Percentiles rank a stretch among this genome's conserved stretches.
Conservation (phyloP, 2,888 invertebrate species). For the Barypeithes pellucidus region DNA sequence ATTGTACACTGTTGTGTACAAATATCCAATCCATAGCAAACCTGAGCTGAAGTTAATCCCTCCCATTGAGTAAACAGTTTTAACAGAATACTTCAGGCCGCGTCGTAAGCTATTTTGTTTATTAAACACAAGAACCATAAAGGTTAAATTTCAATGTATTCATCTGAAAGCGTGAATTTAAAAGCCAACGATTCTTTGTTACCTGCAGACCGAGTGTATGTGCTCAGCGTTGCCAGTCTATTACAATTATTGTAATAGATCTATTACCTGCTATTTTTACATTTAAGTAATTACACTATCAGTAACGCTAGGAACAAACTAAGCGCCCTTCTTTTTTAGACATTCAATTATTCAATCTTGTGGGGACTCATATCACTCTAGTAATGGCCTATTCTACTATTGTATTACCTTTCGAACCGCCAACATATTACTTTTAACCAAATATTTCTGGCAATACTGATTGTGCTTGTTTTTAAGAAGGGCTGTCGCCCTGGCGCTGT, state of each 20-base stretch:
- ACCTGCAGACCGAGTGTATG: slow-evolving; percentile 30
- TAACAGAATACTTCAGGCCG: slow-evolving; percentile 28
- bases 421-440: too few relatives aligned
- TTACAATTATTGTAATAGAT: too few relatives aligned
- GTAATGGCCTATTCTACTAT: too few relatives aligned
- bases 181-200: slow-evolving; percentile 45
- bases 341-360: too few relatives aligned
- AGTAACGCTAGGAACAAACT: too few relatives aligned
- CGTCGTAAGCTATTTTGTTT: slow-evolving; percentile 13
- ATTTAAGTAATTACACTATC: too few relatives aligned
- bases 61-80: slow-evolving; percentile 43
- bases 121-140: slow-evolving; percentile 10
- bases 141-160: neutral
- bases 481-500: neutral
- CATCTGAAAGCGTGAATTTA: slow-evolving; percentile 29
- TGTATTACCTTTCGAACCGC: too few relatives aligned
- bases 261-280: too few relatives aligned
- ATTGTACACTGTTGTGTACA: slow-evolving; percentile 35
- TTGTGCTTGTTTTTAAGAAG: slow-evolving; percentile 32
- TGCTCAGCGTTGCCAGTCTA: too few relatives aligned
- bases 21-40: neutral
- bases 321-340: too few relatives aligned
- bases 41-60: slow-evolving; percentile 21
- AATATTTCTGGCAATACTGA: too few relatives aligned
- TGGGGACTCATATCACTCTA: too few relatives aligned